Evolutionary conservation across 2,797 vertebrate species (phyloP).

Genomic region (Ctenosaura bakeri): DNA sequence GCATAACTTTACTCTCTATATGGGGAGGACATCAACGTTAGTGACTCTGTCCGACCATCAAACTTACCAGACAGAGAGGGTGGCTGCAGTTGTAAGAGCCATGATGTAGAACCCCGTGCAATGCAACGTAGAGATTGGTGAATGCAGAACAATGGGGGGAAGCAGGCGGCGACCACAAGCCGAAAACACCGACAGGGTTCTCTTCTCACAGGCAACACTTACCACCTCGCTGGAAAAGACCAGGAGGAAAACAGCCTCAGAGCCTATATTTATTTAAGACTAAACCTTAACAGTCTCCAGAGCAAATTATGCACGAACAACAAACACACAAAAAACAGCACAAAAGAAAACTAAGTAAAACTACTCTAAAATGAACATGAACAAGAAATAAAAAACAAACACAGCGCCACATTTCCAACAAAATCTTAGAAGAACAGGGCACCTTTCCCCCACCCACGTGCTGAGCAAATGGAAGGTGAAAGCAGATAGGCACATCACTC

Average conservation of each 20-base stretch:
- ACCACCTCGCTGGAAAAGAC: constrained; percentile 86
- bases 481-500: background rate
- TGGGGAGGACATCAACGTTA: too few relatives aligned
- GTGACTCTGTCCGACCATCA: background rate
- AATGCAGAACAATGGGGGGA: constrained; percentile 90
- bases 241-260: background rate
- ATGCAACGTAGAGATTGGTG: constrained; percentile 90
- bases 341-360: background rate
- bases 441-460: background rate
- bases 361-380: background rate
- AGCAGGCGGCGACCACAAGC: constrained; percentile 93
- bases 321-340: background rate
- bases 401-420: background rate
- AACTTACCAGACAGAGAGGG: constrained; percentile 92
- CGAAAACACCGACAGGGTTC: constrained; percentile 93
- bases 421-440: background rate
- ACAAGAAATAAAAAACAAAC: background rate
- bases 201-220: constrained; percentile 92
- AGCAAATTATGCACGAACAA: background rate
- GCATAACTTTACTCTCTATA: accelerated
- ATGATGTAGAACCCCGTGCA: constrained; percentile 93
- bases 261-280: background rate
- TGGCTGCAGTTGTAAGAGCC: constrained; percentile 91
- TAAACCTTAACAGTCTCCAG: too few relatives aligned
- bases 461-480: background rate